These are phyloP conservation scores for Scaptomyza pallida DNA, from an alignment of 1,140 invertebrate species.

Conservation along the genomic window DNA sequence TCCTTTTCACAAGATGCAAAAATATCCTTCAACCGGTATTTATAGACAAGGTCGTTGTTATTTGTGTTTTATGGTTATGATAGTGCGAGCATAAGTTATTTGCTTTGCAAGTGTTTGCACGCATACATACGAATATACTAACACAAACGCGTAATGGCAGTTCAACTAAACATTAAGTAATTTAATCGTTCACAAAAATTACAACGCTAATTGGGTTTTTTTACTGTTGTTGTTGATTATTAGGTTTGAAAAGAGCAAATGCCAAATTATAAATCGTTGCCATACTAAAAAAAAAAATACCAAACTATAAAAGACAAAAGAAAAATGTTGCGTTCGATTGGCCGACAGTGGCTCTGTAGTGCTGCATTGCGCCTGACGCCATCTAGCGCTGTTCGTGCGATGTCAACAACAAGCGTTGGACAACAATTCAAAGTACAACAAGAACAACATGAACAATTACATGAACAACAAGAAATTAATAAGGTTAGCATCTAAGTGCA, in stretches of 20 bases:
- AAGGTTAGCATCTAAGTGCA: constrained; percentile 82
- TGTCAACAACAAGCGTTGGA: constrained; percentile 54
- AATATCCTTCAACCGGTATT: too few relatives aligned
- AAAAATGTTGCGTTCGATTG: constrained; percentile 83
- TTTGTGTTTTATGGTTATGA: too few relatives aligned
- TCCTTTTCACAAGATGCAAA: neutral
- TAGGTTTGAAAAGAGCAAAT: constrained; percentile 66
- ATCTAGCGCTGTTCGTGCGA: constrained; percentile 54
- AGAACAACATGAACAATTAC: constrained; percentile 51
- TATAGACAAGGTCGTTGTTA: too few relatives aligned
- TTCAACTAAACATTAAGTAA: neutral
- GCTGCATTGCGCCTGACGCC: constrained; percentile 68
- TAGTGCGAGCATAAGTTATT: too few relatives aligned
- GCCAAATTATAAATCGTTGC: constrained; percentile 63
- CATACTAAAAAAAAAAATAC: constrained; percentile 5
- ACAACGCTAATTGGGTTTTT: constrained; percentile 59
- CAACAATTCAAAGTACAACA: constrained; percentile 58
- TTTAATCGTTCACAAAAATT: constrained; percentile 39
- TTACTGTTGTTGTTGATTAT: constrained; percentile 82
- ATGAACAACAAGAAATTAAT: constrained; percentile 71
- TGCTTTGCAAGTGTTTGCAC: neutral
- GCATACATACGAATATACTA: neutral
- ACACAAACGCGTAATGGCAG: constrained; percentile 22
- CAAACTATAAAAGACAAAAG: constrained; percentile 21
- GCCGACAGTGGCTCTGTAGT: constrained; percentile 79